Base-by-base conservation (phyloP, 2,888 invertebrate genomes). In the Diaprepes abbreviatus region DNA sequence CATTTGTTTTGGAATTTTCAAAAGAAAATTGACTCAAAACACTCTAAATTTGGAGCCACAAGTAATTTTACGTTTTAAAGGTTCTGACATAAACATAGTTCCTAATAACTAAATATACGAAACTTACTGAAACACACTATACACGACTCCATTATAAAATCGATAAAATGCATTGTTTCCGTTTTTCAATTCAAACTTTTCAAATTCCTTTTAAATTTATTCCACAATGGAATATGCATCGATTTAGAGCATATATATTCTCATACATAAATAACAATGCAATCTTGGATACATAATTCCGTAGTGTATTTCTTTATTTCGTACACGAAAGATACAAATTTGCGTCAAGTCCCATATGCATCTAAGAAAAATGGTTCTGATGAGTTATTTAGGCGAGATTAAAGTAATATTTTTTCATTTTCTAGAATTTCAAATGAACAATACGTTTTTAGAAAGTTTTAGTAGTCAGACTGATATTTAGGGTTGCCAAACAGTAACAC, bases 211-310 rank as follows among this genome's bases (percentile, higher is more conserved):
- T 24, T 45, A 12, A 12, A 45, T 24, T 21, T 45, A 24, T 12
- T 45, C 24, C 24, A 7, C 6, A 24, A 24, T 24, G 45, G 24
- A 45, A 45, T 24, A 21, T 50, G 24, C 24, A 48, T 38, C 58
- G 57, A 65, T 57, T 57, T 45, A 31, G 12, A 55, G 45, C 35
- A 35, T 45, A 66, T 50, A 71, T 74, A 33, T 57, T 62, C 50
- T 58, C 50, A 68, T 68, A 62, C 35, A 68, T 68, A 63, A 68
- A 68, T 68, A 68, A 63, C 68, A 68, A 50, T 63, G 55, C 62
- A 68, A 57, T 68, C 68, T 68, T 63, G 62, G 38, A 63, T 57
- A 68, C 45, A 45, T 54, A 62, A 68, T n/a, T n/a, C n/a, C 68
- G 62, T n/a, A 57, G 33, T 54, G 31, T 60, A 45, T 60, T 60